Evolutionary conservation across 2,113 vertebrate species (phyloP), one percentile per base, ranked within the genome.

Genomic region (western clawed frog (Xenopus tropicalis)): DNA sequence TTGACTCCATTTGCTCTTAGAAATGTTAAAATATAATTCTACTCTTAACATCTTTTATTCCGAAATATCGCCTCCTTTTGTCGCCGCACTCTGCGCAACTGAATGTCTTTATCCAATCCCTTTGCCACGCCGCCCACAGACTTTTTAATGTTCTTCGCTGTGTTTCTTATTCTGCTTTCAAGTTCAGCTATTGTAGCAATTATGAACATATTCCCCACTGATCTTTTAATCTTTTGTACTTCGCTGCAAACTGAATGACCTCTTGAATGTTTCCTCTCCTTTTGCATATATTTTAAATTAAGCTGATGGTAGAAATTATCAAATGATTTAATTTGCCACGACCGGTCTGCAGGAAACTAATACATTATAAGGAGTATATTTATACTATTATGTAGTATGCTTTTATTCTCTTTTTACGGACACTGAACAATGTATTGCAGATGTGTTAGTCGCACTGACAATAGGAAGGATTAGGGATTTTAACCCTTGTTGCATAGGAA

Each of bases 171-270:
- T 54, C 56, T 16, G 25, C 72, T 69, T 75, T 75, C 66, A 69
- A 69, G 57, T 75, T 63, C 66, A 54, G 66, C 72, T 54, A 69
- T 69, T 75, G 72, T 54, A 75, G 72, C 66, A 75, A 75, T 75
- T 75, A 75, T 75, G 58, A 69, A 56, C 57, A 62, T 75, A 69
- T 75, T 69, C 72, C 72, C 72, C 14, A 43, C 65, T 75, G 72
- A 75, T 75, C 72, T 75, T 75, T 75, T 69, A 69, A 69, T 75
- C 72, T 61, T 75, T 75, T 56, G 44, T 69, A 69, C 57, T 67
- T 75, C 58, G 43, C 73, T 69, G 66, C 69, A 69, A 75, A 69
- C 24, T 62, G 73, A 69, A 69, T 75, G 66, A 59, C 73, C 73
- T 69, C n/a, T 69, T 56, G 71, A 64, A 67, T 21, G 58, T 62